Percentiles rank a stretch among this genome's conserved stretches.
Conservation (phyloP, 1,140 invertebrate species). For the Pseudachorutes palmiensis region DNA sequence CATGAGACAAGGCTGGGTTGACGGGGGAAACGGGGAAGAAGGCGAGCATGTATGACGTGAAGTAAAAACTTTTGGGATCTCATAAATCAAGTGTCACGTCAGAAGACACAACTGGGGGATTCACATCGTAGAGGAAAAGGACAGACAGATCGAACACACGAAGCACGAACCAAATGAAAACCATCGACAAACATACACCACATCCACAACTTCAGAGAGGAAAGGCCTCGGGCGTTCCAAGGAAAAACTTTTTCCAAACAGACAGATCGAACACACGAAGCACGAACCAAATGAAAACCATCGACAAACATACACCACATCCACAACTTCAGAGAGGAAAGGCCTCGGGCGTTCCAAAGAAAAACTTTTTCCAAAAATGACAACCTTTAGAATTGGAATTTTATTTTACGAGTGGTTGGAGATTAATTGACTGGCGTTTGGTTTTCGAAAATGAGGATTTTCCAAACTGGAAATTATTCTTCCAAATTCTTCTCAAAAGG, state of each 20-base stretch:
- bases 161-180: background rate
- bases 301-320: slow-evolving; percentile 5
- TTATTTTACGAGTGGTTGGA: too few relatives aligned
- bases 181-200: slow-evolving; percentile 2
- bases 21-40: background rate
- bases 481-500: too few relatives aligned
- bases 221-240: too few relatives aligned
- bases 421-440: too few relatives aligned
- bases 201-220: slow-evolving; percentile 22
- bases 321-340: too few relatives aligned
- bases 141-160: slow-evolving; percentile 15
- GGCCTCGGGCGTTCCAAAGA: too few relatives aligned
- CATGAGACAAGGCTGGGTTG: background rate
- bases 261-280: slow-evolving; percentile 11
- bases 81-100: slow-evolving; percentile 38
- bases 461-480: too few relatives aligned
- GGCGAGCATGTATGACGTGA: slow-evolving; percentile 36
- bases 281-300: background rate
- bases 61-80: slow-evolving; percentile 32
- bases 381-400: too few relatives aligned
- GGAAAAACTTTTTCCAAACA: too few relatives aligned
- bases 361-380: too few relatives aligned
- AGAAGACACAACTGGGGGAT: slow-evolving; percentile 32
- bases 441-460: too few relatives aligned
- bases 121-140: slow-evolving; percentile 27